Conservation (phyloP, 2,113 vertebrate genomes). For the cattle (Bos taurus) region DNA sequence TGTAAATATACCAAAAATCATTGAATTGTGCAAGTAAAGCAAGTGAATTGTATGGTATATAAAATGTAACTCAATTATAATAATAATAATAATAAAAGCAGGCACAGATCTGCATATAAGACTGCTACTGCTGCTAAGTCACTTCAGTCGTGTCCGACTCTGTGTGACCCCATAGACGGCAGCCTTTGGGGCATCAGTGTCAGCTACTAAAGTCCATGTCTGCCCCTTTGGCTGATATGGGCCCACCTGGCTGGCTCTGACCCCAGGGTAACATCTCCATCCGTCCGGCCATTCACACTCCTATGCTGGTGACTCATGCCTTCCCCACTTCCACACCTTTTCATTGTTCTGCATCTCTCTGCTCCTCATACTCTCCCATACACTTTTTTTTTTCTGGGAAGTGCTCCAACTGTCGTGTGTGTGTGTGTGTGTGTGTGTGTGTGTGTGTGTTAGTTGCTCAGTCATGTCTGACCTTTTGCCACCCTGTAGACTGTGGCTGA, state of each 20-base stretch:
- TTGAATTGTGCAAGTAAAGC: neutral
- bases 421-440: neutral
- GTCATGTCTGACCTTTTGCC: neutral
- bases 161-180: too few species aligned
- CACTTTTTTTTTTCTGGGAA: neutral
- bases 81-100: neutral
- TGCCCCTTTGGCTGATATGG: neutral
- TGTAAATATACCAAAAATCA: neutral
- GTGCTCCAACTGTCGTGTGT: neutral
- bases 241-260: neutral
- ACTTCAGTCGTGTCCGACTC: too few species aligned
- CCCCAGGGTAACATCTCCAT: neutral
- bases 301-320: neutral
- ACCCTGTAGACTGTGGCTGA: neutral
- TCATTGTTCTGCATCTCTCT: neutral
- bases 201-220: neutral
- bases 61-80: neutral
- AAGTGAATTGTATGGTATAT: neutral
- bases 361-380: neutral
- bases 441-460: neutral
- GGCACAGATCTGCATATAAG: neutral
- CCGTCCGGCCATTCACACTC: accelerated
- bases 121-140: too few species aligned
- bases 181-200: neutral
- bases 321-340: accelerated